Evolutionary conservation across 2,888 invertebrate species (phyloP), one percentile per base, ranked within the genome.

Genomic region (Leucania comma): DNA sequence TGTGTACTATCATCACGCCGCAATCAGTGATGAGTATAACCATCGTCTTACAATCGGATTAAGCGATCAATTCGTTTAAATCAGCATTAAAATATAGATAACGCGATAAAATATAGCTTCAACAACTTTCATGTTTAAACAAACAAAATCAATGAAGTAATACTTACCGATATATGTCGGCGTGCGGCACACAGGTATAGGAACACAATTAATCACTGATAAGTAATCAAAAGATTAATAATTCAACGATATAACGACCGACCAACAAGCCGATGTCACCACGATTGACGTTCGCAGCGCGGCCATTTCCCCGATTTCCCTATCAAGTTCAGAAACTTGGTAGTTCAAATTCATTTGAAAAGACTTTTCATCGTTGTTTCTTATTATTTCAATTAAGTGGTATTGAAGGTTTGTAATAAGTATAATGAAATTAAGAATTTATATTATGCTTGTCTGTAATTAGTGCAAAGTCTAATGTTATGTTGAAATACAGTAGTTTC

Each of bases 161-260:
- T 86, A 92, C 92, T 92, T 75, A 93, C 92, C 76, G 86, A 76
- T 88, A 87, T 82, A 78, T 71, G 74, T 82, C 86, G 85, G 87
- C 80, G 77, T 78, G 83, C 81, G 75, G 79, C 82, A 80, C 83
- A 81, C 79, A 74, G 80, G 79, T 83, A 71, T 76, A 74, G 71
- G 73, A 80, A 74, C 87, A 88, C 88, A 84, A 85, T 84, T 83
- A 86, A 78, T 83, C 89, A 90, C 89, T 88, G 88, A 87, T 89
- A 88, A 80, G 84, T 77, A 82, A 86, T 84, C 82, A 86, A 86
- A 81, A 82, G 85, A 87, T 88, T 87, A 87, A 80, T 80, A 86
- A 76, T 78, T 81, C 78, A 81, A 83, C 81, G 78, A 75, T 77
- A 82, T 56, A 80, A 82, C 86, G 85, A 85, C 83, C 83, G 80